Conservation (phyloP, 2,888 invertebrate genomes). For the Crematogaster levior region DNA sequence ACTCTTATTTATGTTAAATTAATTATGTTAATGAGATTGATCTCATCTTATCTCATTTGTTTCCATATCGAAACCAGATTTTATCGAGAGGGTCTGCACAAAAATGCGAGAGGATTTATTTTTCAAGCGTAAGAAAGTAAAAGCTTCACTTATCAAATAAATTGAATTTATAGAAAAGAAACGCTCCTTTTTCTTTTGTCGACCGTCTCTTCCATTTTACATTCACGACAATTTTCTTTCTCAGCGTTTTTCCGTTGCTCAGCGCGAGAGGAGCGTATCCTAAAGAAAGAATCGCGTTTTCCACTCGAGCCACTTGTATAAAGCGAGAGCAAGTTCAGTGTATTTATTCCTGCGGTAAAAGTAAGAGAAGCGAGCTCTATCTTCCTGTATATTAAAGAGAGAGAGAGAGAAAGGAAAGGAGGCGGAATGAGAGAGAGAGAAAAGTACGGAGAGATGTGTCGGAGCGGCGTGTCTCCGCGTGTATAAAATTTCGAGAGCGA, state of each 20-base stretch:
- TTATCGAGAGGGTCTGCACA: neutral
- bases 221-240: neutral
- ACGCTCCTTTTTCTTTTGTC: neutral
- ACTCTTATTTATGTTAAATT: conserved; percentile 22
- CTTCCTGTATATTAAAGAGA: conserved; percentile 81
- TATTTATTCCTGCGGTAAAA: conserved; percentile 65
- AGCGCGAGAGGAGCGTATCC: conserved; percentile 8
- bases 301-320: conserved; percentile 52
- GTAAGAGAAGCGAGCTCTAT: conserved; percentile 73
- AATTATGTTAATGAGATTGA: neutral
- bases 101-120: neutral
- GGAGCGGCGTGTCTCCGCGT: conserved; percentile 52
- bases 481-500: conserved; percentile 81
- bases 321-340: conserved; percentile 40
- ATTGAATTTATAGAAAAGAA: conserved; percentile 9
- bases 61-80: neutral
- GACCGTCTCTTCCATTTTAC: conserved; percentile 1
- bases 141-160: neutral
- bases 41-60: neutral
- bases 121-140: neutral
- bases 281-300: conserved; percentile 55
- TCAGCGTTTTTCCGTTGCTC: neutral
- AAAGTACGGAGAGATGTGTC: conserved; percentile 38
- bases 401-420: neutral
- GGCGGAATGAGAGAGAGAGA: neutral